Evolutionary conservation across 2,113 vertebrate species (phyloP).

Genomic region (Melanostigma gelatinosum): DNA sequence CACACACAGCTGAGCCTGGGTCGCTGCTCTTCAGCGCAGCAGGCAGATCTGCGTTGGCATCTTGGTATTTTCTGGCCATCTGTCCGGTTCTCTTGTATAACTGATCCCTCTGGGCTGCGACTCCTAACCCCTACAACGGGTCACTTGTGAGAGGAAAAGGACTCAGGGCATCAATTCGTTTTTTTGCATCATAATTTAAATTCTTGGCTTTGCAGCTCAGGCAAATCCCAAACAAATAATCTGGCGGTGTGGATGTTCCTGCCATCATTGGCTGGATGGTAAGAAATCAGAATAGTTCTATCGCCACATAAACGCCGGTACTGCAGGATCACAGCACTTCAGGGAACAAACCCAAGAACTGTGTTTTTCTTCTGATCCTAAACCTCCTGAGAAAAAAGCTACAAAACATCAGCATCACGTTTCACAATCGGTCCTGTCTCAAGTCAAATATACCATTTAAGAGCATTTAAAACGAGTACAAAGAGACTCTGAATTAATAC

Average conservation of each 20-base stretch:
- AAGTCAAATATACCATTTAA: too few species aligned
- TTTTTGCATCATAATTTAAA: background rate
- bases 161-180: background rate
- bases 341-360: constrained; percentile 5
- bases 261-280: constrained; percentile 6
- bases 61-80: constrained; percentile 64
- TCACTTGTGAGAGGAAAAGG: constrained; percentile 34
- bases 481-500: too few species aligned
- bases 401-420: too few species aligned
- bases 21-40: constrained; percentile 25
- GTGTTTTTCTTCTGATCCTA: constrained; percentile 9
- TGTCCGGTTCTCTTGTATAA: constrained; percentile 56
- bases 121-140: constrained; percentile 29
- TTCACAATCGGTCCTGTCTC: too few species aligned
- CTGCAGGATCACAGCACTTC: constrained; percentile 11
- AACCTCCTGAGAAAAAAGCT: background rate
- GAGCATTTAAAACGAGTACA: too few species aligned
- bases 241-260: background rate
- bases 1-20: constrained; percentile 2
- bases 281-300: background rate
- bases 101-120: constrained; percentile 34
- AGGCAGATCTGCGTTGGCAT: constrained; percentile 45
- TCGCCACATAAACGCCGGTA: constrained; percentile 34
- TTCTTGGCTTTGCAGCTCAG: constrained; percentile 15
- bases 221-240: constrained; percentile 7